A percentile compares a stretch with the other conserved stretches of the same genome.
phyloP scores from a whole-genome alignment of 2,888 invertebrate genomes.

The Caenorhabditis doughertyi region DNA sequence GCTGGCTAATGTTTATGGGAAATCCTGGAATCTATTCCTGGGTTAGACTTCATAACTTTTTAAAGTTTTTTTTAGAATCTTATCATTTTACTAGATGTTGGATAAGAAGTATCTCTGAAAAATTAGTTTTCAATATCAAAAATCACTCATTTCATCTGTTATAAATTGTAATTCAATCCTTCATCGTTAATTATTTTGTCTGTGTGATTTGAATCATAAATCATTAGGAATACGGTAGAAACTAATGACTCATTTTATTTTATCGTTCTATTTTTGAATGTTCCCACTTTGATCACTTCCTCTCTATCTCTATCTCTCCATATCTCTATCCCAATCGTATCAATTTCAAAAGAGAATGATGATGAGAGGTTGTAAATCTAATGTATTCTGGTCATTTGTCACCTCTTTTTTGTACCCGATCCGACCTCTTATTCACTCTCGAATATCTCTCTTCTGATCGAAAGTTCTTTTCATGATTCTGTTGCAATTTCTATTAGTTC shows the following conservation, averaged over 20 bases:
- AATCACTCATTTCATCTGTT: no score
- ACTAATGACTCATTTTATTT: slow-evolving; percentile 11
- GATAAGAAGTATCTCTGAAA: no score
- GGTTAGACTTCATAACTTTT: no score
- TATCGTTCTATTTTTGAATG: neutral
- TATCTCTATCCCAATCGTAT: slow-evolving; percentile 17
- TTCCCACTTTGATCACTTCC: neutral
- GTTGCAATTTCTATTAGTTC: neutral
- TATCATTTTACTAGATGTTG: no score
- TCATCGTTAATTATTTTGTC: neutral
- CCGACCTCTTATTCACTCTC: slow-evolving; percentile 21
- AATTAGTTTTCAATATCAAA: no score
- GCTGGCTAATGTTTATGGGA: no score
- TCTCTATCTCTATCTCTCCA: neutral
- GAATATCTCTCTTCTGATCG: neutral
- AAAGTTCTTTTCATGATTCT: neutral
- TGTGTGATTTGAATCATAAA: slow-evolving; percentile 8
- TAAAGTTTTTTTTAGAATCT: no score
- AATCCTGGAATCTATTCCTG: no score
- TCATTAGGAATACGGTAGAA: slow-evolving; percentile 8
- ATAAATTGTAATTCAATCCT: no score
- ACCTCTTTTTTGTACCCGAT: slow-evolving; percentile 27
- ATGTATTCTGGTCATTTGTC: slow-evolving; percentile 33
- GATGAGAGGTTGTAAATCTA: slow-evolving; percentile 39
- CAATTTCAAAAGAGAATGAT: slow-evolving; percentile 15